Conservation (phyloP, 2,888 invertebrate genomes). For the Endotricha flammealis region DNA sequence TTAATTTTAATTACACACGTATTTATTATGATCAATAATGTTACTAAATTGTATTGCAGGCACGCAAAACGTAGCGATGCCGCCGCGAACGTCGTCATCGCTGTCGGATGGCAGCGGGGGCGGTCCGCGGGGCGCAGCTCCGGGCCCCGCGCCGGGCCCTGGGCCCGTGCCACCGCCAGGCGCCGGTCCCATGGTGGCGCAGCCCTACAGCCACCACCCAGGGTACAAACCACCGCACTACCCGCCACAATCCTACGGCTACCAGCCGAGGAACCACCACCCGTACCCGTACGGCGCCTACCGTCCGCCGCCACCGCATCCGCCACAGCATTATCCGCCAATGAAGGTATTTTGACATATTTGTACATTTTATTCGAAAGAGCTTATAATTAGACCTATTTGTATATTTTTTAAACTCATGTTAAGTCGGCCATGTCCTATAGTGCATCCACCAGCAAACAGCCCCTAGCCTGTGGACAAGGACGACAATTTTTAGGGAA, state of each 20-base stretch:
- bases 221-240: conserved; percentile 67
- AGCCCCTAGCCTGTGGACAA: too few species aligned
- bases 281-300: conserved; percentile 71
- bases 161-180: conserved; percentile 45
- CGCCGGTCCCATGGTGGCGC: conserved; percentile 59
- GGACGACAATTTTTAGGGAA: too few species aligned
- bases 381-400: too few species aligned
- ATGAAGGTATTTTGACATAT: conserved; percentile 58
- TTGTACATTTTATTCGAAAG: too few species aligned
- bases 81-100: conserved; percentile 94
- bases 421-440: too few species aligned
- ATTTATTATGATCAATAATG: too few species aligned
- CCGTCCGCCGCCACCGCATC: conserved; percentile 64
- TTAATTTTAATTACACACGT: too few species aligned
- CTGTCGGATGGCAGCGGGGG: conserved; percentile 75
- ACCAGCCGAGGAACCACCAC: conserved; percentile 68
- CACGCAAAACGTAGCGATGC: conserved; percentile 96
- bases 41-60: too few species aligned
- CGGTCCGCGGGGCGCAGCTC: conserved; percentile 38
- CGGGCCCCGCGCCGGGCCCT: conserved; percentile 44
- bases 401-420: too few species aligned
- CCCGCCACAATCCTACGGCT: conserved; percentile 67
- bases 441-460: too few species aligned
- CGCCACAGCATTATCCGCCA: conserved; percentile 64
- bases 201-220: conserved; percentile 61